Percentiles rank a stretch among this genome's conserved stretches.
phyloP scores from a whole-genome alignment of 2,113 vertebrate species.

The Mastomys natalensis region DNA sequence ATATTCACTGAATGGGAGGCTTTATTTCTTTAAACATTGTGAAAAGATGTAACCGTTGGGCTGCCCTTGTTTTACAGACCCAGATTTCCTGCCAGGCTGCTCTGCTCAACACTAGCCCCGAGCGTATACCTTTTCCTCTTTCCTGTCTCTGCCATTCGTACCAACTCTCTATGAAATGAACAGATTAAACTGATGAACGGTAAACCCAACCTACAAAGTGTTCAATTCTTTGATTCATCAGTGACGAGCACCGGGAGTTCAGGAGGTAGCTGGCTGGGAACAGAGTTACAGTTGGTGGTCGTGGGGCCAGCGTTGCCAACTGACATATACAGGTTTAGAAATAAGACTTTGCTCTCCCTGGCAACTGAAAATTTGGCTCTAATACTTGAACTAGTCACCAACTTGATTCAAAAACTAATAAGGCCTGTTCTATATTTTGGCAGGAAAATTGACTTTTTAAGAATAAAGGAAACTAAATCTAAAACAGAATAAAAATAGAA shows the following conservation, averaged over 20 bases:
- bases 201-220: neutral
- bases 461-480: conserved; percentile 38
- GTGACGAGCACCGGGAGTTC: neutral
- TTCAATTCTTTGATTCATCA: neutral
- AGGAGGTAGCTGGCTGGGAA: neutral
- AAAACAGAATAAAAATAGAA: neutral
- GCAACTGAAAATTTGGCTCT: conserved; percentile 53
- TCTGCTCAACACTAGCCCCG: neutral
- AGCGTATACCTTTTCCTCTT: neutral
- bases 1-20: neutral
- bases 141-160: neutral
- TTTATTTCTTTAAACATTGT: conserved; percentile 1
- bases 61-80: neutral
- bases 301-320: neutral
- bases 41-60: neutral
- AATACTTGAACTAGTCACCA: conserved; percentile 38
- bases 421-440: conserved; percentile 17
- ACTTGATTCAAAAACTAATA: neutral
- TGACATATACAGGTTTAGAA: neutral
- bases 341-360: conserved; percentile 13
- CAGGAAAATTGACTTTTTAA: conserved; percentile 62
- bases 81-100: neutral
- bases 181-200: neutral
- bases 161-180: neutral
- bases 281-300: neutral